Evolutionary conservation across 2,888 invertebrate genomes (phyloP).

Genomic region (Mimumesa dahlbomi): DNA sequence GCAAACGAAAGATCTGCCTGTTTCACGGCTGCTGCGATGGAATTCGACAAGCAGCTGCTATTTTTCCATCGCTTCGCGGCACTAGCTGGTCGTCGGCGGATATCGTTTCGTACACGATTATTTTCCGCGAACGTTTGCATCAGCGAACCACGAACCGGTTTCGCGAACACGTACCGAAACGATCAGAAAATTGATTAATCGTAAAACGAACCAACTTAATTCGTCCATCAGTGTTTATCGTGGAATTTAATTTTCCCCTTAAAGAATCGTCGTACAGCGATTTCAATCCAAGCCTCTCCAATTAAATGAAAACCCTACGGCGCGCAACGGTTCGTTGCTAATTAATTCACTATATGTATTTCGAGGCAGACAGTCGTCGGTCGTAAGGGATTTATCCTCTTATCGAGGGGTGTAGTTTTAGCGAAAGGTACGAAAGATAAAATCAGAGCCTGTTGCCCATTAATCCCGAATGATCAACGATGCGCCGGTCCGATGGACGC

Average conservation of each 20-base stretch:
- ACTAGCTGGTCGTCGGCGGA: no score
- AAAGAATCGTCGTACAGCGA: not conserved
- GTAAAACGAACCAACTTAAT: not conserved
- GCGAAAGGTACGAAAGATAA: slow-evolving; percentile 30
- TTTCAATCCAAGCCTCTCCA: not conserved
- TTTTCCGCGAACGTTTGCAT: not conserved
- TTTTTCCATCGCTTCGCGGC: no score
- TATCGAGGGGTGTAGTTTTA: not conserved
- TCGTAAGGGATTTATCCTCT: not conserved
- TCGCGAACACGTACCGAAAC: not conserved
- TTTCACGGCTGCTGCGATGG: no score
- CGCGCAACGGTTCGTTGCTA: no score
- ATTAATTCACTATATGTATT: no score
- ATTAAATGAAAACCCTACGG: no score
- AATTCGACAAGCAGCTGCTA: no score
- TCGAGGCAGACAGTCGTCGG: not conserved
- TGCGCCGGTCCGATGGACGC: slow-evolving; percentile 26
- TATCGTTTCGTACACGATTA: no score
- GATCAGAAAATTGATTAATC: not conserved
- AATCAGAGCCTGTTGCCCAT: slow-evolving; percentile 23
- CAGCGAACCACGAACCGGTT: no score
- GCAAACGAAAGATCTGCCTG: no score
- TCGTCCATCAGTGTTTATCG: no score
- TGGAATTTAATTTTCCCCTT: no score
- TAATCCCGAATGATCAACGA: slow-evolving; percentile 37